phyloP scores from a whole-genome alignment of 1,140 invertebrate species.

The Sinonovacula constricta region DNA sequence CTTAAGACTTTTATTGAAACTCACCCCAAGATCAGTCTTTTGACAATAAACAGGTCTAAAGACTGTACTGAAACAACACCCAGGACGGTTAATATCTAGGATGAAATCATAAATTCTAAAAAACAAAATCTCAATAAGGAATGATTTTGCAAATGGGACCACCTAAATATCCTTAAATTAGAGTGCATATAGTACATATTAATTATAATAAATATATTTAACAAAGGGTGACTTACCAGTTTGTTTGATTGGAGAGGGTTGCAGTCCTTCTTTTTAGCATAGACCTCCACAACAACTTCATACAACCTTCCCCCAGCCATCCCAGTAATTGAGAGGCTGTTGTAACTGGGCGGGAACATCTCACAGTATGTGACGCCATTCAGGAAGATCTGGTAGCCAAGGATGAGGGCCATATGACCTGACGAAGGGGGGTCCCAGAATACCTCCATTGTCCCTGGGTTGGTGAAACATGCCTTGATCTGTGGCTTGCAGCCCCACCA shows the following conservation, averaged over 20 bases:
- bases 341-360: conserved; percentile 72
- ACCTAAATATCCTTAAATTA: too few species aligned
- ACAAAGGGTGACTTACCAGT: conserved; percentile 73
- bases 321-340: conserved; percentile 72
- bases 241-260: conserved; percentile 73
- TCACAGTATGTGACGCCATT: conserved; percentile 77
- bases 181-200: too few species aligned
- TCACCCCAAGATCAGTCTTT: too few species aligned
- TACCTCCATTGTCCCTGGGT: conserved; percentile 74
- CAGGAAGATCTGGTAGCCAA: conserved; percentile 76
- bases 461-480: conserved; percentile 72
- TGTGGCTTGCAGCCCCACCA: conserved; percentile 76
- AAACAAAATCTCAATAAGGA: too few species aligned
- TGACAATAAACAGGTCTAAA: too few species aligned
- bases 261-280: conserved; percentile 65
- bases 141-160: too few species aligned
- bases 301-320: conserved; percentile 75
- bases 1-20: too few species aligned
- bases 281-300: conserved; percentile 71
- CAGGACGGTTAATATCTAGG: too few species aligned
- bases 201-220: too few species aligned
- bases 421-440: conserved; percentile 74
- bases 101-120: too few species aligned
- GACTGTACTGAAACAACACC: too few species aligned
- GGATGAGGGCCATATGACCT: conserved; percentile 63